Conservation (phyloP, 2,888 invertebrate species). For the Dascillus cervinus region DNA sequence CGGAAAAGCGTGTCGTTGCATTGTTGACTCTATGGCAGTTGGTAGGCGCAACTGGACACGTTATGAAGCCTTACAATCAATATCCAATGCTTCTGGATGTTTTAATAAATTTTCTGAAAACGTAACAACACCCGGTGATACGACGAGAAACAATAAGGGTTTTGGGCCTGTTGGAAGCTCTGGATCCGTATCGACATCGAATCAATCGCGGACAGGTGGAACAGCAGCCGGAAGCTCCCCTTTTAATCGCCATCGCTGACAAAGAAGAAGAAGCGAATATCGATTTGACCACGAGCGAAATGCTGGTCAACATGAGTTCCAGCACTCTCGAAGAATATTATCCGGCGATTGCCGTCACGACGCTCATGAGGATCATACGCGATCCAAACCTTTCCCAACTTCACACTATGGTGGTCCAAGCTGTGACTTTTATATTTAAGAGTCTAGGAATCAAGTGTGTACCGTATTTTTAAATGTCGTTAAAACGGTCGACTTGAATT, state of each 20-base stretch:
- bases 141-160: conserved; percentile 89
- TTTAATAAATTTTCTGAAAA: conserved; percentile 89
- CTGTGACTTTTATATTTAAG: conserved; percentile 94
- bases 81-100: conserved; percentile 91
- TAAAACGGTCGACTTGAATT: conserved; percentile 77
- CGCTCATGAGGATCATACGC: conserved; percentile 88
- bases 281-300: conserved; percentile 83
- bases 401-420: conserved; percentile 94
- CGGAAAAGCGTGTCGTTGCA: conserved; percentile 91
- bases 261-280: conserved; percentile 66
- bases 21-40: conserved; percentile 93
- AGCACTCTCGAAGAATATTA: conserved; percentile 91
- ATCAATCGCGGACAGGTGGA: conserved; percentile 88
- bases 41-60: conserved; percentile 93
- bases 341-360: conserved; percentile 94
- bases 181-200: conserved; percentile 98
- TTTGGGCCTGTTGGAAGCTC: conserved; percentile 87
- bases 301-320: conserved; percentile 90
- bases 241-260: conserved; percentile 74
- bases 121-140: conserved; percentile 87
- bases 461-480: conserved; percentile 88
- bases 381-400: conserved; percentile 89
- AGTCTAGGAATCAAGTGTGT: conserved; percentile 92
- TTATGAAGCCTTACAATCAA: conserved; percentile 90
- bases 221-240: conserved; percentile 72